A percentile compares a stretch with the other conserved stretches of the same genome.
These are phyloP conservation scores for Onychomys leucogaster DNA, from an alignment of 2,797 vertebrate species.

Conservation along the genomic window DNA sequence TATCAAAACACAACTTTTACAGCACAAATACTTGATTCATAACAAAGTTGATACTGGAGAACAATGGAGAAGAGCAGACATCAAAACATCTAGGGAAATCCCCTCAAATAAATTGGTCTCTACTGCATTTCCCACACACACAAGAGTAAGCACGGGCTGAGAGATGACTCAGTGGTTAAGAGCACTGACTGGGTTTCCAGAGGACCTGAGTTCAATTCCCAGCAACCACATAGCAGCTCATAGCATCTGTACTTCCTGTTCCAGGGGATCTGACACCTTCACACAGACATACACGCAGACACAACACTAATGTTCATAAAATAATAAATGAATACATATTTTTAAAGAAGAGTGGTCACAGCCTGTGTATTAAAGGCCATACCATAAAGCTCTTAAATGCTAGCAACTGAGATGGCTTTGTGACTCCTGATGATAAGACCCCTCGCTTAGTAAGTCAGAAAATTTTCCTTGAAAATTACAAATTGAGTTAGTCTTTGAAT, in stretches of 20 bases:
- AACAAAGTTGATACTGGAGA: not conserved
- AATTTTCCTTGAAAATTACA: not conserved
- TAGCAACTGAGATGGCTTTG: not conserved
- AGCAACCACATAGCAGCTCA: not conserved
- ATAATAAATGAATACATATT: not conserved
- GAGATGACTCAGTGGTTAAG: not conserved
- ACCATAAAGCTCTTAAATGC: not conserved
- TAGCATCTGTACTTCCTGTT: not conserved
- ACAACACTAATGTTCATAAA: not conserved
- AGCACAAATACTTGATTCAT: not conserved
- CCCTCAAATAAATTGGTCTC: not conserved
- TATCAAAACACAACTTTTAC: not conserved
- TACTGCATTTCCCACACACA: too few species aligned
- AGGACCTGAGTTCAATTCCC: not conserved
- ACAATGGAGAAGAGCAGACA: not conserved
- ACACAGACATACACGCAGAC: not conserved
- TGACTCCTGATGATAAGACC: not conserved
- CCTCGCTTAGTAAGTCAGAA: not conserved
- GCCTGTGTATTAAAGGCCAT: not conserved
- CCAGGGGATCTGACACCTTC: not conserved
- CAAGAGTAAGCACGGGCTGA: not conserved
- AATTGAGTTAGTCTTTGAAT: not conserved
- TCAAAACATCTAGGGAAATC: not conserved
- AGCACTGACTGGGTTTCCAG: not conserved
- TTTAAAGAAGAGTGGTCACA: not conserved